phyloP scores from a whole-genome alignment of 2,888 invertebrate genomes.

The Hydraecia micacea region DNA sequence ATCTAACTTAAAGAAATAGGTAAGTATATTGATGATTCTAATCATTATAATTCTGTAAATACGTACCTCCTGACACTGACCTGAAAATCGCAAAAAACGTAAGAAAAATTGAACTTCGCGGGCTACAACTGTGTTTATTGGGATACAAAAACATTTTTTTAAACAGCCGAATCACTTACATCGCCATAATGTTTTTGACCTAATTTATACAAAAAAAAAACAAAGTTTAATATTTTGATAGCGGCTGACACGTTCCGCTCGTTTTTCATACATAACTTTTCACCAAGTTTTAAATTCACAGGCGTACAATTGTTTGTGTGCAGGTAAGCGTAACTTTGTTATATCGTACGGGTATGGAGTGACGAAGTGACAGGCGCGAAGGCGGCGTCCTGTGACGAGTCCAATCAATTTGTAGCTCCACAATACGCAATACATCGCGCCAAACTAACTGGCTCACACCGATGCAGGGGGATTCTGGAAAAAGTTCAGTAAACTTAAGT shows the following conservation, averaged over 20 bases:
- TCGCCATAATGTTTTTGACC: background rate
- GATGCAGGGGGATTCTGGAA: slow-evolving; percentile 74
- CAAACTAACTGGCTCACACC: slow-evolving; percentile 83
- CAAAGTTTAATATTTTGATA: background rate
- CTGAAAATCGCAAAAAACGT: no score
- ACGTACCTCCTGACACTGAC: no score
- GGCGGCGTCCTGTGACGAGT: slow-evolving; percentile 84
- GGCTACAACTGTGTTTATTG: no score
- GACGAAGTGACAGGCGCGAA: slow-evolving; percentile 85
- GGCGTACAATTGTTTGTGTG: slow-evolving; percentile 33
- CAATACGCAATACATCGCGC: slow-evolving; percentile 87
- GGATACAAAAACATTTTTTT: no score
- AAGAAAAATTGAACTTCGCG: no score
- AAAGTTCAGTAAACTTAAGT: background rate
- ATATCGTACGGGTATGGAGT: slow-evolving; percentile 72
- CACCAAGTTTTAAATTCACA: slow-evolving; percentile 48
- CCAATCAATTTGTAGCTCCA: slow-evolving; percentile 88
- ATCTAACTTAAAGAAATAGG: no score
- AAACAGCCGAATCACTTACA: no score
- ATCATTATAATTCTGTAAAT: no score
- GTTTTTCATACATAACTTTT: slow-evolving; percentile 32
- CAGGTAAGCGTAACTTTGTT: slow-evolving; percentile 57
- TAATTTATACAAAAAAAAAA: background rate
- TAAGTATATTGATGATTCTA: no score
- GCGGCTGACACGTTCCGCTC: background rate